phyloP scores from a whole-genome alignment of 2,888 invertebrate genomes.

The Dendrolimus houi region DNA sequence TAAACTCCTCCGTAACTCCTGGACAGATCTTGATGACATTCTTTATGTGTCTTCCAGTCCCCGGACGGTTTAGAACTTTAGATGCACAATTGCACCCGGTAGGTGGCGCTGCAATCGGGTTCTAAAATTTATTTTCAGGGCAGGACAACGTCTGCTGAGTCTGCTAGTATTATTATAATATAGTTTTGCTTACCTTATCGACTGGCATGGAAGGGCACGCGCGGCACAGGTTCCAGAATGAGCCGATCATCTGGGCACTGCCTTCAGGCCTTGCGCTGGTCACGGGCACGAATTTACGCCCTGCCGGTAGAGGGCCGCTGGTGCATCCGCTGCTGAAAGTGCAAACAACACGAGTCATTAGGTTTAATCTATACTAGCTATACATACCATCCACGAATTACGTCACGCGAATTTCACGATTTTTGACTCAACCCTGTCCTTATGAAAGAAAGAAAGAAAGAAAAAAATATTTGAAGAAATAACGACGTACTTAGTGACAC shows the following conservation, averaged over 20 bases:
- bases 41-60: too few relatives aligned
- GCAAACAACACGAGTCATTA: background rate
- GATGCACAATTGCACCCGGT: too few relatives aligned
- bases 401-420: too few relatives aligned
- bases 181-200: slow-evolving; percentile 85
- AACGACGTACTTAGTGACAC: background rate
- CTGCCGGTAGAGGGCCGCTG: slow-evolving; percentile 29
- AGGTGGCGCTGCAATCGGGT: too few relatives aligned
- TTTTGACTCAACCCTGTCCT: background rate
- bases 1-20: too few relatives aligned
- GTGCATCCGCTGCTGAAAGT: slow-evolving; percentile 59
- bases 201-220: slow-evolving; percentile 98
- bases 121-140: too few relatives aligned
- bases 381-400: background rate
- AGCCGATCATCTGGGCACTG: slow-evolving; percentile 93
- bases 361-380: too few relatives aligned
- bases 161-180: too few relatives aligned
- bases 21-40: too few relatives aligned
- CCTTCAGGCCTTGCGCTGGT: slow-evolving; percentile 47
- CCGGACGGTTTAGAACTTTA: too few relatives aligned
- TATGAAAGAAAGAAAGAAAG: background rate
- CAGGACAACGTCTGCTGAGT: too few relatives aligned
- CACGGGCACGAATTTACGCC: slow-evolving; percentile 41
- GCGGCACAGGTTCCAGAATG: slow-evolving; percentile 97
- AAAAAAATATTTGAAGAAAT: background rate